A percentile compares a stretch with the other conserved stretches of the same genome.
phyloP scores from a whole-genome alignment of 2,797 vertebrate genomes.

The Nyctibius grandis region DNA sequence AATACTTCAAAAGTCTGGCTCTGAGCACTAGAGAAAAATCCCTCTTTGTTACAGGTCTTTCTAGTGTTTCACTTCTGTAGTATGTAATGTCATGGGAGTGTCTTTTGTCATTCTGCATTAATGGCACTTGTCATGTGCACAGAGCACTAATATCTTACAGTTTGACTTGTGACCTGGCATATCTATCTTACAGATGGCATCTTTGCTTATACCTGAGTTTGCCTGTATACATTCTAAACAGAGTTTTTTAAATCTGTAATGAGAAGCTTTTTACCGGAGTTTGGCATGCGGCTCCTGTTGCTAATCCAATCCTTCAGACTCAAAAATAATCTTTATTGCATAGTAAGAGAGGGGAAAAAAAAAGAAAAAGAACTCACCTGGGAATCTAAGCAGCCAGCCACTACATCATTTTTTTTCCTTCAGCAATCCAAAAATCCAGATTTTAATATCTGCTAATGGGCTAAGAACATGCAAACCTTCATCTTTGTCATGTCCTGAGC shows the following conservation, averaged over 20 bases:
- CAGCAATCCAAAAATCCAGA: background rate
- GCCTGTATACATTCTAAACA: background rate
- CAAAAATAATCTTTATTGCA: background rate
- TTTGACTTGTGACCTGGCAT: background rate
- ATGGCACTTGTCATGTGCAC: background rate
- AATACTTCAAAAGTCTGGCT: background rate
- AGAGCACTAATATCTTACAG: background rate
- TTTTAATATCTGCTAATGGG: background rate
- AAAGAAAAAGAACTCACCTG: background rate
- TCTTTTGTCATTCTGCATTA: background rate
- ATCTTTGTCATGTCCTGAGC: background rate
- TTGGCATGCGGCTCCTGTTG: background rate
- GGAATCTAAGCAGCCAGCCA: background rate
- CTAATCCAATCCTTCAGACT: background rate
- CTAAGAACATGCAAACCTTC: background rate
- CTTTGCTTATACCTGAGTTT: background rate
- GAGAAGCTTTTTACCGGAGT: background rate
- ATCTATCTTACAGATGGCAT: background rate
- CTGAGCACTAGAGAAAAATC: background rate
- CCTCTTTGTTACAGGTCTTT: background rate
- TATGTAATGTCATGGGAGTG: background rate
- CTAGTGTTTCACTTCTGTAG: background rate
- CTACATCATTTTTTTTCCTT: background rate
- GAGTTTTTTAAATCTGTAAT: background rate
- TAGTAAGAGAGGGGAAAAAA: fast-evolving